Conservation (phyloP, 2,113 vertebrate species). For the Syrrhaptes paradoxus region DNA sequence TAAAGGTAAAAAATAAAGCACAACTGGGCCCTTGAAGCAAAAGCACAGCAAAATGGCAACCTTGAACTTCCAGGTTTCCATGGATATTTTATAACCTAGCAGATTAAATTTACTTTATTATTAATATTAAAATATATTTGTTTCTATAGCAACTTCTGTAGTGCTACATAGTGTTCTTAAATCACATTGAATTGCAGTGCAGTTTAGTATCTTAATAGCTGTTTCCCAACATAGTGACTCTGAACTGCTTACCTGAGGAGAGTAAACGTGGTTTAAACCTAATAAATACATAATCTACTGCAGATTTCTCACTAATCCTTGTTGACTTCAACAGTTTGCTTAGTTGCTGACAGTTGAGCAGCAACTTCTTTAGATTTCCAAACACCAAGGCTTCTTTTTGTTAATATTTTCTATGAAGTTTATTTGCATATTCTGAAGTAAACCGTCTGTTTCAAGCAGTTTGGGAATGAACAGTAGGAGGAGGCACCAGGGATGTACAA, state of each 20-base stretch:
- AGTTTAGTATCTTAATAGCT: neutral
- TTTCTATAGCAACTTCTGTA: slow-evolving; percentile 46
- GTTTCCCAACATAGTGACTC: neutral
- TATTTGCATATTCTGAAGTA: neutral
- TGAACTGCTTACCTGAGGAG: neutral
- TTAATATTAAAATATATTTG: neutral
- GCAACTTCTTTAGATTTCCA: neutral
- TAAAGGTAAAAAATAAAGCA: neutral
- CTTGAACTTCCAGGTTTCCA: neutral
- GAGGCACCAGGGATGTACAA: neutral
- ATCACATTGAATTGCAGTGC: neutral
- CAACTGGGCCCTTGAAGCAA: neutral
- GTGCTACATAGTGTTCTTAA: neutral
- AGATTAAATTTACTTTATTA: neutral
- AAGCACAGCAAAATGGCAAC: neutral
- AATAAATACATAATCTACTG: neutral
- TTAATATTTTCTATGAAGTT: neutral
- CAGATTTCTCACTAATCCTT: neutral
- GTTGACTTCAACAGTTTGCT: neutral
- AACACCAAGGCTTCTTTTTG: neutral
- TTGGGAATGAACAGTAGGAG: neutral
- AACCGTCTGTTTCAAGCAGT: neutral
- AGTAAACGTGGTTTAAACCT: neutral
- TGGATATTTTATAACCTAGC: neutral
- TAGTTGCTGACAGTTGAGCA: neutral